Evolutionary conservation across 2,113 vertebrate species (phyloP).

Genomic region (Coryphaenoides rupestris): DNA sequence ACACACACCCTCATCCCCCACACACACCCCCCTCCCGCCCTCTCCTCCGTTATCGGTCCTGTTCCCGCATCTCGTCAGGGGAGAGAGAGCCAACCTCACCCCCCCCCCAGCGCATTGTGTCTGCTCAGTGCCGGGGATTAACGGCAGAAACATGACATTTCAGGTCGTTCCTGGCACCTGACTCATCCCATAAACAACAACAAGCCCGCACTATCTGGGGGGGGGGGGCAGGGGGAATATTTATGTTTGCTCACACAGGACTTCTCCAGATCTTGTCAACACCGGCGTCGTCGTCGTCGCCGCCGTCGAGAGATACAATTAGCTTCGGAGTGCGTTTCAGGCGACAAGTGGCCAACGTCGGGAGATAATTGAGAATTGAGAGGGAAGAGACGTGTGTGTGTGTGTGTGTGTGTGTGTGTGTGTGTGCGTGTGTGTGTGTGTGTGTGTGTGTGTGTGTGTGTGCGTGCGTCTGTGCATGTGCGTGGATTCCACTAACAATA

Average conservation of each 20-base stretch:
- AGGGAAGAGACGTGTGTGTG: no score
- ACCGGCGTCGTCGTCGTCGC: no score
- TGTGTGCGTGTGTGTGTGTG: no score
- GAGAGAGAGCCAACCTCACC: conserved; percentile 34
- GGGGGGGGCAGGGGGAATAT: conserved; percentile 53
- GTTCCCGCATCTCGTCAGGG: conserved; percentile 28
- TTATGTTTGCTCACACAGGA: conserved; percentile 67
- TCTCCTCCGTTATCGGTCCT: background rate
- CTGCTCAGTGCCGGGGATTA: conserved; percentile 51
- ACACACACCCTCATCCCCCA: conserved; percentile 28
- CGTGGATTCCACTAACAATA: conserved; percentile 1
- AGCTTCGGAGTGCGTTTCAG: conserved; percentile 33
- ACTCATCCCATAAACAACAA: conserved; percentile 65
- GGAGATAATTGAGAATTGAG: no score
- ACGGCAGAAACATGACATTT: conserved; percentile 60
- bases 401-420: no score
- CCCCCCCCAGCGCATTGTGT: conserved; percentile 47
- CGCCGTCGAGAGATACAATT: conserved; percentile 62
- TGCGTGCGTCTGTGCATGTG: no score
- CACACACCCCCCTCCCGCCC: conserved; percentile 42
- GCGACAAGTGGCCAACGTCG: no score
- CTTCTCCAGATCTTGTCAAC: conserved; percentile 68
- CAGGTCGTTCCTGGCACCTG: conserved; percentile 58
- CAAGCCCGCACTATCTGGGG: conserved; percentile 47
- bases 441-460: no score